Evolutionary conservation across 2,113 vertebrate genomes (phyloP).

Genomic region (Lamprologus ornatipinnis): DNA sequence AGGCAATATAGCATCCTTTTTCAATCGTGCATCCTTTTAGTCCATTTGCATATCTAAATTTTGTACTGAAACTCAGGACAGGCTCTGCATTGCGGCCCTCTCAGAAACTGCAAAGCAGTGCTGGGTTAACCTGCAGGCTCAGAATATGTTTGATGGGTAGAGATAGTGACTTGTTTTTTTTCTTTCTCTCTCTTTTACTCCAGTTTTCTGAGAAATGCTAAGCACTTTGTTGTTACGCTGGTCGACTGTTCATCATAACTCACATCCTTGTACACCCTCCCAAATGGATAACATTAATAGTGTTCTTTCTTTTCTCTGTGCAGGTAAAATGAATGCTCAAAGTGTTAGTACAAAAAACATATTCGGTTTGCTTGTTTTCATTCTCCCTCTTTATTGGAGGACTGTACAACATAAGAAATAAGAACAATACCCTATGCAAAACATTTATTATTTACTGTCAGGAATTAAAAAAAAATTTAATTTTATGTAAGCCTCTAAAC

Average conservation of each 20-base stretch:
- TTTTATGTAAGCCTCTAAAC: background rate
- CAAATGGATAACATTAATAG: conserved; percentile 18
- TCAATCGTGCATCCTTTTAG: conserved; percentile 71
- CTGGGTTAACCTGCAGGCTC: conserved; percentile 66
- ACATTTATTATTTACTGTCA: background rate
- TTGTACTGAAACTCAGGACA: conserved; percentile 62
- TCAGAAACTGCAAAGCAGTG: conserved; percentile 61
- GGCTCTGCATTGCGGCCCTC: conserved; percentile 63
- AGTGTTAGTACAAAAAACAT: background rate
- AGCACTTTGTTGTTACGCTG: conserved; percentile 62
- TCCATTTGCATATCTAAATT: conserved; percentile 75
- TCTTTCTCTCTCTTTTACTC: conserved; percentile 30
- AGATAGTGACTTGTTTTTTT: conserved; percentile 65
- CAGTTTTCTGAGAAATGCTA: conserved; percentile 52
- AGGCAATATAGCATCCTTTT: conserved; percentile 73
- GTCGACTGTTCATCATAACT: conserved; percentile 50
- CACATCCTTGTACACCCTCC: conserved; percentile 38
- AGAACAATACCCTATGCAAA: background rate
- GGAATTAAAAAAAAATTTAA: background rate
- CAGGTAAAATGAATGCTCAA: background rate
- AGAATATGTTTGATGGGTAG: conserved; percentile 74
- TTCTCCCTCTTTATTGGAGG: background rate
- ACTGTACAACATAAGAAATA: background rate
- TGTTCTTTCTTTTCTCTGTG: background rate
- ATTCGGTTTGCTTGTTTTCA: background rate